These are phyloP conservation scores for Buteo buteo DNA, from an alignment of 2,113 vertebrate species.

Conservation along the genomic window DNA sequence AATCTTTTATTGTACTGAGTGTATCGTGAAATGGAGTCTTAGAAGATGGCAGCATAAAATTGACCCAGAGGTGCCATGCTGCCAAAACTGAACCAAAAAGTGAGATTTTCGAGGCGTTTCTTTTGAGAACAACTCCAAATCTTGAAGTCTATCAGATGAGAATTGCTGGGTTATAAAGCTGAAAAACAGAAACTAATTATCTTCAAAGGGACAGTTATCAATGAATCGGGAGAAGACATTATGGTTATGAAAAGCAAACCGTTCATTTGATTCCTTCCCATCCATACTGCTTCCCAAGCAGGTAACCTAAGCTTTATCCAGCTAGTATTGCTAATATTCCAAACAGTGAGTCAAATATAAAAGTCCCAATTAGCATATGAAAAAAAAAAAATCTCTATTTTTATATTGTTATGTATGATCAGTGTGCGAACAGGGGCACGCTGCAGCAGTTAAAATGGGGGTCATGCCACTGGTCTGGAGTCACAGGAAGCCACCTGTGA, in stretches of 20 bases:
- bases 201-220: slow-evolving; percentile 20
- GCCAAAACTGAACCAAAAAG: background rate
- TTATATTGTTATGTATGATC: background rate
- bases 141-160: background rate
- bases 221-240: background rate
- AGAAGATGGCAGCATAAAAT: background rate
- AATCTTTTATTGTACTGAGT: background rate
- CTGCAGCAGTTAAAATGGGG: background rate
- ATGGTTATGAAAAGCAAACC: background rate
- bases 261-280: background rate
- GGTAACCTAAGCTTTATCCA: background rate
- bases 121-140: background rate
- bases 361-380: background rate
- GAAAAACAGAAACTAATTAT: background rate
- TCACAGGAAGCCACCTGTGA: background rate
- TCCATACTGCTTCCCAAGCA: background rate
- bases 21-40: background rate
- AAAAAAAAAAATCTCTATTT: background rate
- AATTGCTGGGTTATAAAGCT: background rate
- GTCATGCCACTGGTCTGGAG: background rate
- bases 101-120: background rate
- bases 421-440: background rate
- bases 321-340: background rate
- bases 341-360: background rate
- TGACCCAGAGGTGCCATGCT: fast-evolving